Percentiles rank a stretch among this genome's conserved stretches.
These are phyloP conservation scores for Oncorhynchus tshawytscha DNA, from an alignment of 2,113 vertebrate genomes.

Conservation along the genomic window DNA sequence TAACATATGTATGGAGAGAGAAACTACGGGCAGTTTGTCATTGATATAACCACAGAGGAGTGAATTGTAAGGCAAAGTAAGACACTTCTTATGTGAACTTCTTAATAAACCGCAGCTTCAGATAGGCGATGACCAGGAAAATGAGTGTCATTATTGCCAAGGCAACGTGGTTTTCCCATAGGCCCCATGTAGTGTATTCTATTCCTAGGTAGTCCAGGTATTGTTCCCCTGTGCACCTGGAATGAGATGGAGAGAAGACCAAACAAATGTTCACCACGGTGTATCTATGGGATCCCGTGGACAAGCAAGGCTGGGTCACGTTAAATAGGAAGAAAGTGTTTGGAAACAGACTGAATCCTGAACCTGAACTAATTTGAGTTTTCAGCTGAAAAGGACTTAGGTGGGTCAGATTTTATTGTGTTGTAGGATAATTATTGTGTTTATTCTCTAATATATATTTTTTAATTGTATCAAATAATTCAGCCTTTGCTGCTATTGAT, in stretches of 20 bases:
- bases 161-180: conserved; percentile 89
- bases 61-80: not conserved
- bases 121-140: conserved; percentile 82
- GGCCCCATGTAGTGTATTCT: conserved; percentile 76
- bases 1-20: not conserved
- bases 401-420: too few relatives aligned
- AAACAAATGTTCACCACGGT: not conserved
- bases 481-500: too few relatives aligned
- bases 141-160: conserved; percentile 77
- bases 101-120: conserved; percentile 85
- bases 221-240: conserved; percentile 81
- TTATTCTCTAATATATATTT: too few relatives aligned
- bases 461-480: too few relatives aligned
- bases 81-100: conserved; percentile 80
- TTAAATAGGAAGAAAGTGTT: too few relatives aligned
- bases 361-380: too few relatives aligned
- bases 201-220: conserved; percentile 82
- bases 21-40: not conserved
- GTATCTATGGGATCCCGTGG: not conserved
- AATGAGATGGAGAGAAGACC: conserved; percentile 2
- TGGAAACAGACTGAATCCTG: too few relatives aligned
- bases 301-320: too few relatives aligned
- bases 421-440: too few relatives aligned
- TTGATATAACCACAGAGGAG: not conserved
- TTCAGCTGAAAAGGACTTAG: too few relatives aligned